phyloP scores from a whole-genome alignment of 2,797 vertebrate species.

The Myotis pilosus region DNA sequence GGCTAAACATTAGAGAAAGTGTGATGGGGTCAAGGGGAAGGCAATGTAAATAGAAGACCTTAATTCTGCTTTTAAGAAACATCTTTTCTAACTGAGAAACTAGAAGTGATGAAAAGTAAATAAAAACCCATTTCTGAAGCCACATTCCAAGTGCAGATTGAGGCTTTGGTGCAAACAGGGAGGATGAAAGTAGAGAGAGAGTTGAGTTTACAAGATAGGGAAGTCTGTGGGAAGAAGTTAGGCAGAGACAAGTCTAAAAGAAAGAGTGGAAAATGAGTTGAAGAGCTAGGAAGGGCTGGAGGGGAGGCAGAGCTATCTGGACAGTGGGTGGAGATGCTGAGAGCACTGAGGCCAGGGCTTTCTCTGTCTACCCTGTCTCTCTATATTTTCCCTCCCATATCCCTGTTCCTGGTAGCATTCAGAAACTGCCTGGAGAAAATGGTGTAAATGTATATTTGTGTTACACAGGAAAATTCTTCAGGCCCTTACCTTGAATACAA shows the following conservation, averaged over 20 bases:
- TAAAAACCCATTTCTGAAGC: not conserved
- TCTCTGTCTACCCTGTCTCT: not conserved
- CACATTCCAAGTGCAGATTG: not conserved
- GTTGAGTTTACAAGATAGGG: not conserved
- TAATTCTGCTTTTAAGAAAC: not conserved
- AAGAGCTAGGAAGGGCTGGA: fast-evolving
- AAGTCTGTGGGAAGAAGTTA: not conserved
- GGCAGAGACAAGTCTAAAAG: not conserved
- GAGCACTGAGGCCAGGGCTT: not conserved
- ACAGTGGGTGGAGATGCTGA: not conserved
- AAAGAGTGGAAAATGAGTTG: not conserved
- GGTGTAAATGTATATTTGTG: not conserved
- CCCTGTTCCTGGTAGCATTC: fast-evolving
- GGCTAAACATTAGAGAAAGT: not conserved
- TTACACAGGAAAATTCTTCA: not conserved
- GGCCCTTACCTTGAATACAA: not conserved
- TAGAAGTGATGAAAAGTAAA: not conserved
- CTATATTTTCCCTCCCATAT: not conserved
- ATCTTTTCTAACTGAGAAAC: not conserved
- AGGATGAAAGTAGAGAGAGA: not conserved
- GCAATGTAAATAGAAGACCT: not conserved
- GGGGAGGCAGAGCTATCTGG: fast-evolving
- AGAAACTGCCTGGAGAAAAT: not conserved
- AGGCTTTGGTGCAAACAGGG: not conserved
- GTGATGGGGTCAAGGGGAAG: not conserved